Percentiles rank a stretch among this genome's conserved stretches.
These are phyloP conservation scores for Halcyon senegalensis DNA, from an alignment of 2,113 vertebrate species.

Conservation along the genomic window DNA sequence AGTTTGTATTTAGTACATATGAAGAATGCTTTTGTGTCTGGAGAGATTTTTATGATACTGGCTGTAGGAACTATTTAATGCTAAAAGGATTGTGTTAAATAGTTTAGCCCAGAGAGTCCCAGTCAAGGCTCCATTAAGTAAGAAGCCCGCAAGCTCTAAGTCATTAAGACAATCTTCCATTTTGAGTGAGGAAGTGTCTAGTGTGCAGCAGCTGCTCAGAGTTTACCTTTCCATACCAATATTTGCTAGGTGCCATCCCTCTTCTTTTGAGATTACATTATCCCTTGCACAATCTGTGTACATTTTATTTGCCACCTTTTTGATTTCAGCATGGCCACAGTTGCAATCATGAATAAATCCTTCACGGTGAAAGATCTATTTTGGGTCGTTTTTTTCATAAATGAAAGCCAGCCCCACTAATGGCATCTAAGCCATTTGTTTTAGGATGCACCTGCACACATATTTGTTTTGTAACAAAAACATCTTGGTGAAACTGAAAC, in stretches of 20 bases:
- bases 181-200: slow-evolving; percentile 12
- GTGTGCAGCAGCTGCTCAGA: background rate
- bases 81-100: slow-evolving; percentile 32
- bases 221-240: slow-evolving; percentile 28
- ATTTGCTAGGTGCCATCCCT: background rate
- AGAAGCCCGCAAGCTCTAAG: slow-evolving; percentile 7
- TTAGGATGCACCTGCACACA: slow-evolving; percentile 34
- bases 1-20: background rate
- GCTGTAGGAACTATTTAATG: background rate
- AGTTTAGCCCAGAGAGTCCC: background rate
- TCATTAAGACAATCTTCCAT: slow-evolving; percentile 15
- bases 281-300: background rate
- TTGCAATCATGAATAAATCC: background rate
- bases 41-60: background rate
- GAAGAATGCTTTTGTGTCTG: background rate
- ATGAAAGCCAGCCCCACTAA: background rate
- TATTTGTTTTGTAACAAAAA: background rate
- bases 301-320: slow-evolving; percentile 30
- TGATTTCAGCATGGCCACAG: background rate
- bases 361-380: background rate
- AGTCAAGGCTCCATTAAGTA: background rate
- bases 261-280: slow-evolving; percentile 20
- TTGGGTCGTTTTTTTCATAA: slow-evolving; percentile 8
- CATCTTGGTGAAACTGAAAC: slow-evolving; percentile 24
- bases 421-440: background rate